phyloP scores from a whole-genome alignment of 2,113 vertebrate species.

The Catagonus wagneri region DNA sequence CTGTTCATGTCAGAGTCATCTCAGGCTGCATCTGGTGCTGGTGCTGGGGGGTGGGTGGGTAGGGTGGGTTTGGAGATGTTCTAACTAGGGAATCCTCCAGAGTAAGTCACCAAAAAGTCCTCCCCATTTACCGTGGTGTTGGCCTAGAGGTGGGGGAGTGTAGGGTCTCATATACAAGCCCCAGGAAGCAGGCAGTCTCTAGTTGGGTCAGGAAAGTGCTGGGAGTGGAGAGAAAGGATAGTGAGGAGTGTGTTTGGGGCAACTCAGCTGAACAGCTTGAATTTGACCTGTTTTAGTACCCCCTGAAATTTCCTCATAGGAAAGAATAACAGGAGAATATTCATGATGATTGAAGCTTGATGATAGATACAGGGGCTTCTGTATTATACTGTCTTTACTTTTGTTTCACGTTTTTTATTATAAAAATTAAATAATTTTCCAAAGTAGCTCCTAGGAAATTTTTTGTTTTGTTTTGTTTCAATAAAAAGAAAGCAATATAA shows the following conservation, averaged over 20 bases:
- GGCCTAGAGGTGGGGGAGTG: too few relatives aligned
- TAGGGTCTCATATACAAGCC: too few relatives aligned
- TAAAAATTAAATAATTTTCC: neutral
- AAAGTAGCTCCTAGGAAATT: neutral
- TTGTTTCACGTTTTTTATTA: neutral
- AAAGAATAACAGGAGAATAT: neutral
- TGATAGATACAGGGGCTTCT: neutral
- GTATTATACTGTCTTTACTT: neutral
- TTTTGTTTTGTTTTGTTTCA: neutral
- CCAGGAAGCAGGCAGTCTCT: neutral
- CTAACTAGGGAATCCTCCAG: neutral
- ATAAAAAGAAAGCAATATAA: neutral
- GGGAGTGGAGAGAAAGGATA: too few relatives aligned
- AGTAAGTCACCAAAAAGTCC: neutral
- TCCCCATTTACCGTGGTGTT: neutral
- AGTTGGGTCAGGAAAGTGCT: too few relatives aligned
- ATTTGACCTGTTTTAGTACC: neutral
- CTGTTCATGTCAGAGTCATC: neutral
- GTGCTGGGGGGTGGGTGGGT: neutral
- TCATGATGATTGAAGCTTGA: neutral
- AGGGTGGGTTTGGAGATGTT: neutral
- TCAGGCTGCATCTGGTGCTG: neutral
- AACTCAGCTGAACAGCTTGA: neutral
- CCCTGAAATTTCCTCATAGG: neutral
- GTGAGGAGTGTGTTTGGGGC: neutral